Base-by-base conservation (phyloP, 1,140 invertebrate species). In the Megathymus violae region DNA sequence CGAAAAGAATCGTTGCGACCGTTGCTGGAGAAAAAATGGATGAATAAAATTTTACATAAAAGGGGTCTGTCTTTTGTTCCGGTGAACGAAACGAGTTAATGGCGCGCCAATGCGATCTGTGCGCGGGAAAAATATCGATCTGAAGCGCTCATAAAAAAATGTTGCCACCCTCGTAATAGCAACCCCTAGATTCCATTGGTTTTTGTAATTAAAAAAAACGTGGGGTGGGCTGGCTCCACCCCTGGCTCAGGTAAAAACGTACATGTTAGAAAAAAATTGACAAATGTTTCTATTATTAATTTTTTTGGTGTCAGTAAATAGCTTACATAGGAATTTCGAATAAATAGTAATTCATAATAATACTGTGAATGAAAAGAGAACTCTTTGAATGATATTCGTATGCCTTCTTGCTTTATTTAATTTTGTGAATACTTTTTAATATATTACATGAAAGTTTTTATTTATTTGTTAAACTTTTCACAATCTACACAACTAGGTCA, bases 41-140 rank as follows among this genome's bases (percentile, higher is more conserved):
- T 86, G 82, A 85, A 85, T 84, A 81, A 78, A 81, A 76, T 70
- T 80, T 77, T 88, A 88, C 66, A 86, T 88, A 87, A 86, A 82
- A 66, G 74, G 68, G 73, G 61, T 61, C 64, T 71, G 25, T 56
- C 68, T 73, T 75, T 85, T 85, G 81, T 85, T 76, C 31, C n/a
- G n/a, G n/a, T n/a, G 22, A 36, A 47, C 13, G 64, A 48, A 76
- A 78, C 78, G 64, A 67, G 72, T 81, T 72, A 51, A 46, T 25
- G 48, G 50, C 66, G 71, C 66, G 66, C 80, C 80, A 78, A 84
- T 83, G 70, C 74, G 67, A 67, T 58, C 25, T 54, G 58, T 46
- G 80, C 71, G 77, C 74, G 78, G 79, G 78, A 88, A 82, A 82
- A 79, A 78, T 87, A 88, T 85, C 67, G 85, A 87, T 79, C 76